These are phyloP conservation scores for Entomobrya proxima DNA, from an alignment of 2,888 invertebrate genomes.

Conservation along the genomic window DNA sequence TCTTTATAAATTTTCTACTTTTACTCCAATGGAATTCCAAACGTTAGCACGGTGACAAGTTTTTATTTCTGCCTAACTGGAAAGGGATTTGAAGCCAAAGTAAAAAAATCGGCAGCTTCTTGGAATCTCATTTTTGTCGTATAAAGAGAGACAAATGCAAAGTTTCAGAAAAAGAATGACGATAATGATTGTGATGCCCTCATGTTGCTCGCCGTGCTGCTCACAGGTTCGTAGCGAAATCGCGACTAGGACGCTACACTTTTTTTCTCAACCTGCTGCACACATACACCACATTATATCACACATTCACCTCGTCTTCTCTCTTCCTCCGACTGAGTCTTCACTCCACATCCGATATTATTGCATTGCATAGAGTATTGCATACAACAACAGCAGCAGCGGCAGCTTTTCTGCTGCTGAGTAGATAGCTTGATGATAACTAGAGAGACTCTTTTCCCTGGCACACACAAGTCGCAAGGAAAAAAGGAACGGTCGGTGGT, in stretches of 20 bases:
- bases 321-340: not conserved
- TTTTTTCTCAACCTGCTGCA: constrained; percentile 11
- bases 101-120: too few species aligned
- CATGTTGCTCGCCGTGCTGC: constrained; percentile 38
- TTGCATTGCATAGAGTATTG: constrained; percentile 23
- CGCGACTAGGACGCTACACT: constrained; percentile 60
- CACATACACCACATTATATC: constrained; percentile 25
- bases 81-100: too few species aligned
- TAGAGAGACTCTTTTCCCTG: constrained; percentile 22
- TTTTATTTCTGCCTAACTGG: too few species aligned
- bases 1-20: too few species aligned
- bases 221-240: constrained; percentile 62
- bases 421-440: constrained; percentile 23
- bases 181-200: constrained; percentile 41
- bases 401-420: constrained; percentile 3
- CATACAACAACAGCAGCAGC: not conserved
- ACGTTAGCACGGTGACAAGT: too few species aligned
- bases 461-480: not conserved
- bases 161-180: not conserved
- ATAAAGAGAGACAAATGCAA: not conserved
- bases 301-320: constrained; percentile 2
- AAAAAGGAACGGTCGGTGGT: constrained; percentile 32
- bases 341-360: constrained; percentile 6
- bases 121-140: too few species aligned
- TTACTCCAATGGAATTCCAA: too few species aligned